A percentile compares a stretch with the other conserved stretches of the same genome.
phyloP scores from a whole-genome alignment of 1,140 invertebrate genomes.

The Atopsyche davidsoni region DNA sequence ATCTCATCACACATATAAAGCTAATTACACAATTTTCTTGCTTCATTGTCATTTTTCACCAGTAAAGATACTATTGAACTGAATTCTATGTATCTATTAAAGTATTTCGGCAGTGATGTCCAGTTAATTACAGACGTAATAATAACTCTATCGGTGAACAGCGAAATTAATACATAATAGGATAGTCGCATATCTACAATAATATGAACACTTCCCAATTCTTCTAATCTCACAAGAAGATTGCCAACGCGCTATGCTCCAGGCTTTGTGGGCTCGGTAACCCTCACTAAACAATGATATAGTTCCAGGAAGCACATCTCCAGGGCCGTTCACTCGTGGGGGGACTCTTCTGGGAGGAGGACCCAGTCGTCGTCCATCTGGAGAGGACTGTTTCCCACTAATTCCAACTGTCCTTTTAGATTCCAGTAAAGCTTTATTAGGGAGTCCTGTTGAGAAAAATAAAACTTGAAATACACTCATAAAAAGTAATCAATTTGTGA shows the following conservation, averaged over 20 bases:
- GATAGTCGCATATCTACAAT: no score
- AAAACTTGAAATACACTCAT: slow-evolving; percentile 13
- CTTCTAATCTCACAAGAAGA: not conserved
- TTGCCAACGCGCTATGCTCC: not conserved
- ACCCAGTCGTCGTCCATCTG: slow-evolving; percentile 42
- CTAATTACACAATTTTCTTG: no score
- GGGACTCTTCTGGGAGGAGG: slow-evolving; percentile 39
- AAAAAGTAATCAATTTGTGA: slow-evolving; percentile 2
- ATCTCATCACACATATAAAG: no score
- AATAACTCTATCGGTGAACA: no score
- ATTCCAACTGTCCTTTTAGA: slow-evolving; percentile 56
- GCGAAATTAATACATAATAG: no score
- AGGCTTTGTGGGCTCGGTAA: no score
- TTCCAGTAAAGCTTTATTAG: slow-evolving; percentile 58
- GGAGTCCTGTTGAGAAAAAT: slow-evolving; percentile 50
- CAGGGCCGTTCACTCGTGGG: slow-evolving; percentile 38
- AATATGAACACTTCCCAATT: slow-evolving; percentile 1
- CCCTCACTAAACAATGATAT: not conserved
- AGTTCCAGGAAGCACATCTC: not conserved
- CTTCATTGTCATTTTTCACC: no score
- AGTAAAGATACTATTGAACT: no score
- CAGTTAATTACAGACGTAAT: no score
- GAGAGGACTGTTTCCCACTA: slow-evolving; percentile 38
- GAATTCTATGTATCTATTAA: no score
- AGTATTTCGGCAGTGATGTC: no score